Evolutionary conservation across 2,113 vertebrate species (phyloP).

Genomic region (Rissa tridactyla): DNA sequence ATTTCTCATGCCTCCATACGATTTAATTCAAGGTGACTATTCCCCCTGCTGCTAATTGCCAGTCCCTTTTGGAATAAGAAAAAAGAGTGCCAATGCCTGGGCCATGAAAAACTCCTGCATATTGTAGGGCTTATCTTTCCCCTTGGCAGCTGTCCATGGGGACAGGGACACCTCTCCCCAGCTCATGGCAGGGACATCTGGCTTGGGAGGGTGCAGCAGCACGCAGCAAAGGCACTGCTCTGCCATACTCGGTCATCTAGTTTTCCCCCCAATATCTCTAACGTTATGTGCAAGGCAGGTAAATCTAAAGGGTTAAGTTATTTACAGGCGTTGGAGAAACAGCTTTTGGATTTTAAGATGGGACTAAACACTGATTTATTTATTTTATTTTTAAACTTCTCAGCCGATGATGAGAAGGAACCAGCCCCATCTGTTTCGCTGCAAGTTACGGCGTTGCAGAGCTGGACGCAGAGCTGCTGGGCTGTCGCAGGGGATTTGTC

Average conservation of each 20-base stretch:
- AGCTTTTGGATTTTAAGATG: not conserved
- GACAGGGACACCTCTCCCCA: not conserved
- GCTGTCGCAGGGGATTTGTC: not conserved
- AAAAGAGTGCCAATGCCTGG: not conserved
- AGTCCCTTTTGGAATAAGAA: not conserved
- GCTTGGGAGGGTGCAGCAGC: not conserved
- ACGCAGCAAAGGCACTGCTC: not conserved
- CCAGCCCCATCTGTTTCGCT: not conserved
- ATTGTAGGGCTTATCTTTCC: not conserved
- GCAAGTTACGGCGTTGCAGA: not conserved
- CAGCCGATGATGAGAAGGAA: not conserved
- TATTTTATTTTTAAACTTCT: not conserved
- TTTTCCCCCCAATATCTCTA: not conserved
- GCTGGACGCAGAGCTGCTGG: not conserved
- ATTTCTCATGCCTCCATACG: not conserved
- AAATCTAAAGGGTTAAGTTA: not conserved
- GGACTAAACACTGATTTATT: not conserved
- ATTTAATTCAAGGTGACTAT: conserved; percentile 53
- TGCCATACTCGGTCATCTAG: not conserved
- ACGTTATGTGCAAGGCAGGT: not conserved
- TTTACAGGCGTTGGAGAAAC: not conserved
- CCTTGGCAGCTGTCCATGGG: not conserved
- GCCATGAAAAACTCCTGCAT: not conserved
- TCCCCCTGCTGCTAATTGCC: conserved; percentile 16
- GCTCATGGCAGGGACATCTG: accelerated